phyloP scores from a whole-genome alignment of 1,140 invertebrate species.

The Drosophila virilis region DNA sequence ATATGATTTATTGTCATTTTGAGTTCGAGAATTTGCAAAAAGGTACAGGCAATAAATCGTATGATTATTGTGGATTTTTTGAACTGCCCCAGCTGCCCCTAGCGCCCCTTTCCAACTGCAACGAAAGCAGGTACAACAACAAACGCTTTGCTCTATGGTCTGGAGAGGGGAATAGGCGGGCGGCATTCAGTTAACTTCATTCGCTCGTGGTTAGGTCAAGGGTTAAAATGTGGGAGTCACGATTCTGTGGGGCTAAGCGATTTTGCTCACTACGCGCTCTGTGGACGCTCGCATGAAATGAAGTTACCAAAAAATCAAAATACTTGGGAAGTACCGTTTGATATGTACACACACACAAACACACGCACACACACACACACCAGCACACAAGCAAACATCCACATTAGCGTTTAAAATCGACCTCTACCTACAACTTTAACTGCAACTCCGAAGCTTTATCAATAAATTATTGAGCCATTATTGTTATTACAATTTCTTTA shows the following conservation, averaged over 20 bases:
- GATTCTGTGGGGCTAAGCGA: slow-evolving; percentile 70
- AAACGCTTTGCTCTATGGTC: neutral
- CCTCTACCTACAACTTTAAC: slow-evolving; percentile 59
- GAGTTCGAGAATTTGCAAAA: slow-evolving; percentile 78
- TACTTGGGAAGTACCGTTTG: slow-evolving; percentile 75
- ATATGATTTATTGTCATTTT: slow-evolving; percentile 84
- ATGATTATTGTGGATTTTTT: slow-evolving; percentile 77
- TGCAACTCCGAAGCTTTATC: slow-evolving; percentile 69
- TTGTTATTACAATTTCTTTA: slow-evolving; percentile 83
- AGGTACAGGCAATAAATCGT: slow-evolving; percentile 78
- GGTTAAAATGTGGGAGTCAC: slow-evolving; percentile 84
- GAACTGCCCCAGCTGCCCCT: slow-evolving; percentile 14
- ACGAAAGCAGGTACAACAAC: slow-evolving; percentile 67
- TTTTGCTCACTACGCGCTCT: slow-evolving; percentile 66
- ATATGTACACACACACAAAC: slow-evolving; percentile 47
- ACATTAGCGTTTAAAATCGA: slow-evolving; percentile 42
- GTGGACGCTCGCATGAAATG: slow-evolving; percentile 67
- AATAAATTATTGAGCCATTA: slow-evolving; percentile 83
- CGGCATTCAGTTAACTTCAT: slow-evolving; percentile 67
- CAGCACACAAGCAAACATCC: slow-evolving; percentile 1
- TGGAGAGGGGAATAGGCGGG: neutral
- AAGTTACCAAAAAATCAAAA: slow-evolving; percentile 80
- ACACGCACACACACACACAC: slow-evolving; percentile 12
- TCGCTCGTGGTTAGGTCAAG: slow-evolving; percentile 81
- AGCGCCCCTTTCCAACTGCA: slow-evolving; percentile 25